Evolutionary conservation across 2,113 vertebrate species (phyloP), one percentile per base, ranked within the genome.

Genomic region (Baryphthengus martii): DNA sequence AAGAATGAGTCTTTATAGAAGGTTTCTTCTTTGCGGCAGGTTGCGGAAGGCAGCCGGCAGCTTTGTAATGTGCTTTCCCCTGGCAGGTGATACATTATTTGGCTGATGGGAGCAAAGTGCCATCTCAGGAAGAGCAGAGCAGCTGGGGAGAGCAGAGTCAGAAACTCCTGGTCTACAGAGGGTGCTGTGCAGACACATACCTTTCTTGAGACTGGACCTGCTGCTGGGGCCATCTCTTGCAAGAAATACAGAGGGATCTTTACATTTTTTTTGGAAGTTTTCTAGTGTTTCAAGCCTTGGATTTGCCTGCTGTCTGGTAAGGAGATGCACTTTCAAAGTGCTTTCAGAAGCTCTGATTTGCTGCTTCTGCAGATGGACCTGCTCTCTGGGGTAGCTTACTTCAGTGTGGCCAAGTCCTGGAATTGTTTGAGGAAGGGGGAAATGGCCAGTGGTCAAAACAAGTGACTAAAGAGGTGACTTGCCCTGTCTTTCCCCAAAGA

Each of bases 71-170:
- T 37, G 62, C 26, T 47, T 80, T 53, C 3, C 7, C 11, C 11
- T 0, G 0, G 9, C 4, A 2, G 31, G 44, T 0, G 2, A 28
- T 74, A 13, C 0, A 0, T 47, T n/a, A 18, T 10, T 62, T 11
- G 3, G 13, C 19, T 28, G 45, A 40, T 6, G 50, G 52, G 52
- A 63, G 26, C 42, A 10, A 28, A 70, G 21, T 45, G 67, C n/a
- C 31, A 21, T 40, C 37, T 58, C 17, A 11, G 23, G 45, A 39
- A 74, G 25, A 24, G 10, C 23, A 2, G 29, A 74, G 20, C 25
- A 66, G 78, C 19, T 7, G 5, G 3, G 21, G 29, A 75, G 9
- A 31, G 21, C 1, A 7, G 66, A 17, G 23, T n/a, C 44, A 65
- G 37, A 17, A 79, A 40, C 47, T 13, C 31, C 52, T 55, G 55